These are phyloP conservation scores for Unio pictorum DNA, from an alignment of 2,888 invertebrate genomes.

Conservation along the genomic window DNA sequence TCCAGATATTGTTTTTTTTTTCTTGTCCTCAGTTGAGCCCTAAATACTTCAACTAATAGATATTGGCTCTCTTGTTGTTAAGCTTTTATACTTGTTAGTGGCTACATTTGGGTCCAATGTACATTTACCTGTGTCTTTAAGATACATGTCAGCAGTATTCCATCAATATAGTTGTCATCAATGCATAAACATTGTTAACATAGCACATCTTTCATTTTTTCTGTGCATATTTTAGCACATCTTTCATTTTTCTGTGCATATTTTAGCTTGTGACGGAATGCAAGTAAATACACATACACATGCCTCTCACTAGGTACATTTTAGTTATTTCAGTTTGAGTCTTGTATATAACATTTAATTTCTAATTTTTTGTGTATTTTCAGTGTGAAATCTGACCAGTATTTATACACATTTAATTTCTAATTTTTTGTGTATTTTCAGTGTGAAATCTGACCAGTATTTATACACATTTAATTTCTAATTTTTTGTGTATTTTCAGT, in stretches of 20 bases:
- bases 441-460: slow-evolving; percentile 86
- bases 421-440: slow-evolving; percentile 49
- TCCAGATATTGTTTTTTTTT: no score
- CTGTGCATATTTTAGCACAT: neutral
- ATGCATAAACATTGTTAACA: no score
- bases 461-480: no score
- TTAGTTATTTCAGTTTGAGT: neutral
- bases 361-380: slow-evolving; percentile 32
- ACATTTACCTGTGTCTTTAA: no score
- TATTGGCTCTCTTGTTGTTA: no score
- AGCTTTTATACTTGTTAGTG: no score
- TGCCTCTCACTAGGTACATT: neutral
- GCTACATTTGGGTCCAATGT: no score
- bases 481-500: slow-evolving; percentile 59
- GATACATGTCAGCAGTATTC: no score
- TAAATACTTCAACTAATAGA: no score
- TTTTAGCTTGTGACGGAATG: neutral
- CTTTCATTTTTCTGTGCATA: neutral
- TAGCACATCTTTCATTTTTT: no score
- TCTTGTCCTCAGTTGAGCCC: no score
- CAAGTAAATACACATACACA: neutral
- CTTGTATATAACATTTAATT: neutral
- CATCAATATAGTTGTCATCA: no score
- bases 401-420: slow-evolving; percentile 70
- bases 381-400: slow-evolving; percentile 85